Evolutionary conservation across 2,113 vertebrate genomes (phyloP), one percentile per base, ranked within the genome.

Genomic region (Oxygymnocypris stewartii): DNA sequence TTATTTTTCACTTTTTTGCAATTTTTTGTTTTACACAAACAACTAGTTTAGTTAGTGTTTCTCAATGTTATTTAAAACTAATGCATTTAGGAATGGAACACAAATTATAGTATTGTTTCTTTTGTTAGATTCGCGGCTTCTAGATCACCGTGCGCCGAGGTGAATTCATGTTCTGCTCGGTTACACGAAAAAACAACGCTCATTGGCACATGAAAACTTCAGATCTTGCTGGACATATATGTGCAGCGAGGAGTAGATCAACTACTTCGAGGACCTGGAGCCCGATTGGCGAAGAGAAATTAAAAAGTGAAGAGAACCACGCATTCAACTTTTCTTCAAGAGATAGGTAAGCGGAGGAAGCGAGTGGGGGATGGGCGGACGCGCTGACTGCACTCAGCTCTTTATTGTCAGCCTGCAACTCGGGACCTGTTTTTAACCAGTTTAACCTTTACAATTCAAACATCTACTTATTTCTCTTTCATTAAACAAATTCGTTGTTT

Each of bases 101-200:
- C 4, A 3, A 51, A 16, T 1, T 5, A 20, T 44, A n/a, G 4
- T 23, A 44, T 9, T 49, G 40, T 25, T 0, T 75, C 82, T 89
- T 35, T 87, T 57, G 47, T 12, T 8, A 59, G 91, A 91, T 79
- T 51, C 12, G 71, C 88, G 97, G 92, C 96, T 96, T 97, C 94
- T 94, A 87, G 92, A 94, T 93, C 92, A 85, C 89, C 92, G 94
- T 93, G 95, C 92, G 96, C 95, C 93, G 95, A 92, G 96, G 95
- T 93, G 96, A 96, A 94, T 96, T 96, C 94, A 99, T 99, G 98
- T 97, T 96, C 95, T 95, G 91, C 96, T 97, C 95, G 94, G 96
- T 92, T 94, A 63, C 93, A 89, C 95, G 93, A 93, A 92, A 95
- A 94, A 94, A 96, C 91, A 92, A 90, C 92, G 94, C 95, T 94